Evolutionary conservation across 2,113 vertebrate species (phyloP).

Genomic region (Pseudopodoces humilis): DNA sequence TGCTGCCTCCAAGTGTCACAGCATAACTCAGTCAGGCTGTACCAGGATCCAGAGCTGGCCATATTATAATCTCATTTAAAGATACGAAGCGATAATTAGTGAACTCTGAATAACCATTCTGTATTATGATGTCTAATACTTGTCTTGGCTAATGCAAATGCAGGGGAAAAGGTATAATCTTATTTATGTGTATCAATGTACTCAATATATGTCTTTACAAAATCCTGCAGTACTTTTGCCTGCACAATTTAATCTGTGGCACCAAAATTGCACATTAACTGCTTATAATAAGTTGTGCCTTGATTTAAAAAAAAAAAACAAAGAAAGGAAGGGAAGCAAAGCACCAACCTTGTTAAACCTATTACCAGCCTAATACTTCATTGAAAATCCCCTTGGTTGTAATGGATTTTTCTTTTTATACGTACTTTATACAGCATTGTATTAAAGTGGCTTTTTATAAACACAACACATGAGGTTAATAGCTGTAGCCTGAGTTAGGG

Average conservation of each 20-base stretch:
- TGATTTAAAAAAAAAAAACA: slow-evolving; percentile 41
- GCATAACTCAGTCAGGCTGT: slow-evolving; percentile 79
- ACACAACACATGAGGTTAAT: slow-evolving; percentile 53
- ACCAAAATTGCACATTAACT: slow-evolving; percentile 48
- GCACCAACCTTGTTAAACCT: slow-evolving; percentile 76
- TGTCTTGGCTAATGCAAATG: slow-evolving; percentile 65
- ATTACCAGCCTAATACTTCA: slow-evolving; percentile 78
- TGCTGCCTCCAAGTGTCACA: slow-evolving; percentile 65
- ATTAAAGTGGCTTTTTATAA: slow-evolving; percentile 74
- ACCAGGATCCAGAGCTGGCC: slow-evolving; percentile 76
- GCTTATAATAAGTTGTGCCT: slow-evolving; percentile 39
- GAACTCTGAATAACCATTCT: slow-evolving; percentile 75
- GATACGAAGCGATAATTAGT: slow-evolving; percentile 78
- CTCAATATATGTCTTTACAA: slow-evolving; percentile 55
- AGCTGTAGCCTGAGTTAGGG: slow-evolving; percentile 43
- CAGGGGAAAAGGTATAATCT: slow-evolving; percentile 74
- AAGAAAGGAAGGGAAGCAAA: slow-evolving; percentile 30
- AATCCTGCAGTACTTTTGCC: slow-evolving; percentile 19
- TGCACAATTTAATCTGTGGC: slow-evolving; percentile 32
- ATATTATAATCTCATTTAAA: slow-evolving; percentile 81
- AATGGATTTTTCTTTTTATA: slow-evolving; percentile 73
- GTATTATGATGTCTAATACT: slow-evolving; percentile 69
- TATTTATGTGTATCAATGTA: slow-evolving; percentile 71
- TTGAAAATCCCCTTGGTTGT: slow-evolving; percentile 71
- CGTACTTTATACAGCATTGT: slow-evolving; percentile 65